Percentiles rank a stretch among this genome's conserved stretches.
phyloP scores from a whole-genome alignment of 1,140 invertebrate genomes.

The Scylla paramamosain region DNA sequence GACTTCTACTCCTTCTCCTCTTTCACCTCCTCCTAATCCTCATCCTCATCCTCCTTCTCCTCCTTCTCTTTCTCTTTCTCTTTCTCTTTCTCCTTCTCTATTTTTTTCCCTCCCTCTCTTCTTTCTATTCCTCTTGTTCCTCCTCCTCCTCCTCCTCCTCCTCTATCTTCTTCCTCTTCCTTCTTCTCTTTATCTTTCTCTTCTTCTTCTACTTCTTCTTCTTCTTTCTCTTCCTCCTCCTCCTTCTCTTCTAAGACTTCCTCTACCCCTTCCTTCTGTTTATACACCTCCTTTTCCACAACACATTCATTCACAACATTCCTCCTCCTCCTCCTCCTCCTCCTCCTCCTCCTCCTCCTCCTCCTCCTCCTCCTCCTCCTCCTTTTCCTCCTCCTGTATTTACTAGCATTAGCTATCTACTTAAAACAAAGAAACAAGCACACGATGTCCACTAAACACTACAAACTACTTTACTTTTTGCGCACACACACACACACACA shows the following conservation, averaged over 20 bases:
- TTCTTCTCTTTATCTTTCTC: neutral
- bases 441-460: neutral
- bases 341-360: too few relatives aligned
- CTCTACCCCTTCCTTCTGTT: too few relatives aligned
- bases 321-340: neutral
- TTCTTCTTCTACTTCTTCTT: neutral
- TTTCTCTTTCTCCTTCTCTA: neutral
- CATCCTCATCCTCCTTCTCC: neutral
- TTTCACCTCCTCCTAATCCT: neutral
- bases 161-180: too few relatives aligned
- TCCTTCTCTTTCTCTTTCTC: neutral
- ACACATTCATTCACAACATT: too few relatives aligned
- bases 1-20: neutral
- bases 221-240: neutral
- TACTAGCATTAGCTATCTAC: too few relatives aligned
- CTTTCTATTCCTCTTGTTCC: neutral
- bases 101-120: neutral
- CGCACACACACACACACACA: slow-evolving; percentile 28
- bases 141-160: neutral
- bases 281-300: too few relatives aligned
- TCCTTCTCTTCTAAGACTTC: too few relatives aligned
- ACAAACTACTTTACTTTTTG: neutral
- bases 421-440: neutral
- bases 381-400: too few relatives aligned
- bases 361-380: too few relatives aligned